These are phyloP conservation scores for Pelosia muscerda DNA, from an alignment of 2,888 invertebrate species.

Conservation along the genomic window DNA sequence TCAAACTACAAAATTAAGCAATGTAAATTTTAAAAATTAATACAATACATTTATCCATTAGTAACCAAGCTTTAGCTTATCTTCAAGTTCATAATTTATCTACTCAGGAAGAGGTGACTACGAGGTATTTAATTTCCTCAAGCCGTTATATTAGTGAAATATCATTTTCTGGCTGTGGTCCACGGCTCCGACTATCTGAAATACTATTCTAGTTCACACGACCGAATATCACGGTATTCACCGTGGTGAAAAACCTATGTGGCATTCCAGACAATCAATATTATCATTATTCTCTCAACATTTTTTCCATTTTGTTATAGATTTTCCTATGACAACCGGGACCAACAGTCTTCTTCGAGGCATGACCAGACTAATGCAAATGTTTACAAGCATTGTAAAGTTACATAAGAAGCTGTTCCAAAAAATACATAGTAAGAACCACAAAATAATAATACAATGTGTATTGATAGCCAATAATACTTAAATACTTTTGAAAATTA, in stretches of 20 bases:
- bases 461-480: neutral
- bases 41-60: neutral
- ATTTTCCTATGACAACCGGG: too few relatives aligned
- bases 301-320: neutral
- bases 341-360: too few relatives aligned
- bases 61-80: neutral
- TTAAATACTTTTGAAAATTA: neutral
- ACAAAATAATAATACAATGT: neutral
- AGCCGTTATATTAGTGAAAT: neutral
- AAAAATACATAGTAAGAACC: neutral
- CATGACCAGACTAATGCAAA: too few relatives aligned
- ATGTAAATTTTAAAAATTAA: neutral
- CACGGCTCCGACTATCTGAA: too few relatives aligned
- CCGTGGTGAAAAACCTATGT: too few relatives aligned
- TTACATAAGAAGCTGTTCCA: neutral
- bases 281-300: neutral
- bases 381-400: too few relatives aligned
- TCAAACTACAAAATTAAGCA: neutral
- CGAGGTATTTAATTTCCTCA: slow-evolving; percentile 2
- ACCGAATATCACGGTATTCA: too few relatives aligned
- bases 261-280: neutral
- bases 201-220: too few relatives aligned
- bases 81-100: neutral
- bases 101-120: neutral
- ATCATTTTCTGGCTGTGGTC: too few relatives aligned